Base-by-base conservation (phyloP, 37 sponge, comb jelly and placozoan genomes). In the Eunapius fragilis region DNA sequence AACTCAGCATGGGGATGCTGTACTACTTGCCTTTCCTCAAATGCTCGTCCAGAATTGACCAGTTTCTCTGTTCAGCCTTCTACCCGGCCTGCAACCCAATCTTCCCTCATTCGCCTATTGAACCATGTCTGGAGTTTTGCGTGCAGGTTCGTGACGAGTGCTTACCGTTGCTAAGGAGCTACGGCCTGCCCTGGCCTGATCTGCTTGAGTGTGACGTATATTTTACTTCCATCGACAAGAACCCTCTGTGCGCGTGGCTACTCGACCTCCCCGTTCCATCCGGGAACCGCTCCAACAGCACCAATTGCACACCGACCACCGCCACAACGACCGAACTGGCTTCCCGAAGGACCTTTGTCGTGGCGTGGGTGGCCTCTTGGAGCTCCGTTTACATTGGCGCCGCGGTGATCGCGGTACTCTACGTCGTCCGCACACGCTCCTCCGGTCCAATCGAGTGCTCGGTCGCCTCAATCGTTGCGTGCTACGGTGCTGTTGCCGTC, bases 71-170 rank as follows among this genome's bases (percentile, higher is more conserved):
- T 36, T 82, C 58, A 2, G 70, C 88, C 24, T 4, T 70, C 3
- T 82, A 68, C 33, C 88, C 88, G 5, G 11, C 82, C 30, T 88
- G 88, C 69, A 28, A 38, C n/a, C 34, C 68, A 22, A 35, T 35
- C 24, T 68, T 48, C 27, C 76, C 82, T 31, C 73, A 78, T 23
- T 35, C 24, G n/a, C 47, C 47, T 9, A 31, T 87, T 10, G 71
- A 75, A 25, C 91, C 91, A 7, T 91, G 91, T 73, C 83, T 82
- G 10, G 84, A 91, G 37, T 30, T 91, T 45, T 91, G 91, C 41
- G 35, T 72, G 0, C 69, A 73, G 0, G 87, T 84, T 13, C 67
- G 75, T 24, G 91, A 91, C 58, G 80, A 70, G 37, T 88, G 88
- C 67, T 12, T 45, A 2, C 76, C 76, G 10, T 19, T 7, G 2